Evolutionary conservation across 2,797 vertebrate species (phyloP), one percentile per base, ranked within the genome.

Genomic region (Gymnoscopelus braueri): DNA sequence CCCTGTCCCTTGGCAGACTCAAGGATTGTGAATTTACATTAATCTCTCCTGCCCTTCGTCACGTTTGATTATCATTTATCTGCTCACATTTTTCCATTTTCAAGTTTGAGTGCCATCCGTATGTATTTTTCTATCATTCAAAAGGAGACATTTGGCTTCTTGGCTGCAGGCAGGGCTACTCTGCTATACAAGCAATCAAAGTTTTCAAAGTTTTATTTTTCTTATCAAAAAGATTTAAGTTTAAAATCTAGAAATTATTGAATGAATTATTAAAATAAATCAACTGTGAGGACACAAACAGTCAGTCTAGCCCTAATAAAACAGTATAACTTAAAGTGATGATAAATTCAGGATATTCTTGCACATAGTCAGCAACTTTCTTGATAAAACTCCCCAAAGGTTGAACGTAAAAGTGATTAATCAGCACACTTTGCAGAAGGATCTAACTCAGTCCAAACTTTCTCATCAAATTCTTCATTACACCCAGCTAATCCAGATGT

Each of bases 1-100:
- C 78, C 76, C 77, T 66, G 77, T 73, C 78, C 61, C 74, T 68
- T 79, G 68, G 75, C 82, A 69, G 71, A 74, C 70, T 81, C 84
- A 85, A 80, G 81, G 87, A 85, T 87, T 86, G 78, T 74, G 79
- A 75, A 69, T 78, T 68, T 48, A 72, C 71, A 62, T 72, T 69
- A 60, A 65, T 75, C 60, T 51, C 39, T 55, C 74, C 26, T 44
- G 15, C 62, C 52, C 67, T 72, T 68, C 73, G 23, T 65, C 69
- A 79, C 48, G 66, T 70, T 78, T 65, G 29, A 71, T 82, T 80
- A 49, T 62, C 5, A 75, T 29, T 69, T 61, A 49, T 60, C 15
- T 59, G 2, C 49, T 26, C 24, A 52, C 29, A 55, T 35, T 3
- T 5, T 23, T 48, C 47, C 0, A 1, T 63, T 65, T n/a, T 60